phyloP scores from a whole-genome alignment of 2,888 invertebrate species.

The Mythimna pallens region DNA sequence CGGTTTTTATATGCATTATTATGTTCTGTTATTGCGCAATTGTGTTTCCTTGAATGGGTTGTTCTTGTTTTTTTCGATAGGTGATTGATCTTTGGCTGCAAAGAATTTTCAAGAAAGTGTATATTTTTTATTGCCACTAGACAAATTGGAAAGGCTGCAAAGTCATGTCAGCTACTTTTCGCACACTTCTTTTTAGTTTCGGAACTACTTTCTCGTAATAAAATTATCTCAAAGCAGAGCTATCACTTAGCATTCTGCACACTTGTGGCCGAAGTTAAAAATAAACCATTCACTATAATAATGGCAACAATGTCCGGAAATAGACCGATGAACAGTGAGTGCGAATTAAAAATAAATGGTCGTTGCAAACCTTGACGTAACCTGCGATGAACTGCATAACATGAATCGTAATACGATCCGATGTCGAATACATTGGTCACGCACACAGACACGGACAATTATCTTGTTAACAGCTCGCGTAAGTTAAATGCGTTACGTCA shows the following conservation, averaged over 20 bases:
- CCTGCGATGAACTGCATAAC: conserved; percentile 63
- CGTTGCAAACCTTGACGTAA: conserved; percentile 65
- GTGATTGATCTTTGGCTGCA: conserved; percentile 35
- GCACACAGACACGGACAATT: conserved; percentile 47
- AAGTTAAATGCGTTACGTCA: conserved; percentile 55
- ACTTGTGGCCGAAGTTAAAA: conserved; percentile 40
- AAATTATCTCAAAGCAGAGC: neutral
- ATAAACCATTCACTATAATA: conserved; percentile 49
- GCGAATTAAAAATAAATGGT: conserved; percentile 62
- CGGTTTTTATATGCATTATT: conserved; percentile 66
- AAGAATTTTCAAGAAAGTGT: conserved; percentile 23
- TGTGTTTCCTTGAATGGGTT: conserved; percentile 66
- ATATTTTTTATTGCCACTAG: conserved; percentile 23
- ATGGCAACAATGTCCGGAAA: conserved; percentile 66
- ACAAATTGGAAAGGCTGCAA: conserved; percentile 15
- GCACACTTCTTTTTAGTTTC: neutral
- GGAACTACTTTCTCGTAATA: neutral
- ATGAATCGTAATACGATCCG: conserved; percentile 60
- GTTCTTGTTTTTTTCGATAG: conserved; percentile 21
- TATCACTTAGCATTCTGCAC: conserved; percentile 3
- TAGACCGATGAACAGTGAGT: conserved; percentile 56
- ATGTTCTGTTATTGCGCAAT: conserved; percentile 66
- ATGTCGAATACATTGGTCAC: conserved; percentile 56
- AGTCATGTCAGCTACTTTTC: neutral
- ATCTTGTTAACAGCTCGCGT: conserved; percentile 59